Evolutionary conservation across 1,140 invertebrate species (phyloP).

Genomic region (Ctenoplectra terminalis): DNA sequence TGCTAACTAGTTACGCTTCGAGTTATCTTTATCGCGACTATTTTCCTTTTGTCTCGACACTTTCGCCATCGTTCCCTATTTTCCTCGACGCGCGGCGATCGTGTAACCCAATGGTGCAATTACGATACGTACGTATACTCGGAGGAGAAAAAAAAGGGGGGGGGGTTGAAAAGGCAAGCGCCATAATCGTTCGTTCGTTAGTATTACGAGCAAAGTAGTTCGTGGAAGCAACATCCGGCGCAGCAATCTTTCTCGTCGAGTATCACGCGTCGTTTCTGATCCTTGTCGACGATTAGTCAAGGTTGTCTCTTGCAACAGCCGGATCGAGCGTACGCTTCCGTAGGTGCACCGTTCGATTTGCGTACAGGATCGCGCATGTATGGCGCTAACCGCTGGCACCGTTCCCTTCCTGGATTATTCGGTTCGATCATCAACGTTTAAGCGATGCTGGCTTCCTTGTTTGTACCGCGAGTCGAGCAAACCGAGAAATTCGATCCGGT

Average conservation of each 20-base stretch:
- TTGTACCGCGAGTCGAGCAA: no score
- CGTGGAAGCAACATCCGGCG: background rate
- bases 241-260: background rate
- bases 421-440: background rate
- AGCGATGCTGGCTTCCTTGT: background rate
- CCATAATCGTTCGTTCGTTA: conserved; percentile 23
- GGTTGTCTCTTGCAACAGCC: no score
- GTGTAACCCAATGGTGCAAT: background rate
- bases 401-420: background rate
- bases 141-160: no score
- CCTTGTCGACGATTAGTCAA: conserved; percentile 31
- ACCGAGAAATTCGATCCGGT: no score
- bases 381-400: background rate
- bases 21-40: background rate
- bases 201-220: background rate
- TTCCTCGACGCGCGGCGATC: background rate
- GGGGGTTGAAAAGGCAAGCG: background rate
- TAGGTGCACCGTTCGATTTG: background rate
- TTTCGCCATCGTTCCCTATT: background rate
- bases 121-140: background rate
- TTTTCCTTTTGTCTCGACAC: no score
- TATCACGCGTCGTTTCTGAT: conserved; percentile 12
- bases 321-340: background rate
- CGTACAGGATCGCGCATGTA: background rate
- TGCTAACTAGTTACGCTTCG: background rate